Base-by-base conservation (phyloP, 1,140 invertebrate species). In the Orussus abietinus region DNA sequence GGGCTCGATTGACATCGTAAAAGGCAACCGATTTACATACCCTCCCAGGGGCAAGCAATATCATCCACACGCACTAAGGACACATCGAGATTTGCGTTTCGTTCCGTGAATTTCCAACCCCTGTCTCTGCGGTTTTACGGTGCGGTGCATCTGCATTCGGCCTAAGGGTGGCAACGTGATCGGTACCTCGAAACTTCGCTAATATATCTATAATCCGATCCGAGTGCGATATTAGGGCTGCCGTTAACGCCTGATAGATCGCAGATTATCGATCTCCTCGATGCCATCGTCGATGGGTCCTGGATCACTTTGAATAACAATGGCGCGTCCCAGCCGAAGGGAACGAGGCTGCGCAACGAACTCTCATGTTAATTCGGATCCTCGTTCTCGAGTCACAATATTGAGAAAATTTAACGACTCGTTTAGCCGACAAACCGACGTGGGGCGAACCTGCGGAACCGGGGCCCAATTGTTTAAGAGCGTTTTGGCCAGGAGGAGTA, bases 261-360 rank as follows among this genome's bases (percentile, higher is more conserved):
- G 65, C 63, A 28, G 53, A 42, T 57, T 57, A 55, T 53, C 50
- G 42, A 47, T 38, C 39, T 25, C 18, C 20, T 45, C 31, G 25
- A 57, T 45, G 15, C 21, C 31, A 35, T 41, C 20, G 40, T 43
- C 19, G n/a, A n/a, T 10, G 15, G 31, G 34, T 38, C 21, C 28
- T 11, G n/a, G n/a, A 47, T 45, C 29, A 46, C 66, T 68, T 68
- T 64, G 62, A 68, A 68, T 68, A 60, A 68, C 59, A 68, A 68
- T 68, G 48, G 18, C 9, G 28, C 41, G 55, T 60, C 57, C 53
- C 28, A 45, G 42, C 43, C 37, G 50, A 49, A 52, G 41, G 45
- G 22, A 6, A 25, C 22, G 22, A 25, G n/a, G 6, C 18, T n/a
- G 29, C 43, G 36, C 49, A 49, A 55, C 40, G 41, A 44, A 58